Conservation (phyloP, 2,113 vertebrate species). For the Hippocampus abdominalis region DNA sequence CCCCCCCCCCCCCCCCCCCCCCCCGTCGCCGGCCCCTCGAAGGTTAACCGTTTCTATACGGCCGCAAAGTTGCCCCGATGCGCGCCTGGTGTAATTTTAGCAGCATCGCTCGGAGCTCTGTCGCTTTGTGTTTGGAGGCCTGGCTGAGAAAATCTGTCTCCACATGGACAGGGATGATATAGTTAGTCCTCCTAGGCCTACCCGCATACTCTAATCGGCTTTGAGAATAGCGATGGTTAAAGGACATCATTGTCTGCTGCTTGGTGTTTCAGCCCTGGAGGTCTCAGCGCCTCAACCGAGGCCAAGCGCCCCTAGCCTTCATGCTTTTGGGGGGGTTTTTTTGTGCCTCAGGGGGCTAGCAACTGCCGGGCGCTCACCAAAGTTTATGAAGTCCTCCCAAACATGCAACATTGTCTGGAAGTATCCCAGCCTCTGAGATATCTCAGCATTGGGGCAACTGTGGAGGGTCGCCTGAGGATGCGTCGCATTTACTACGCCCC, state of each 20-base stretch:
- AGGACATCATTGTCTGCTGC: constrained; percentile 51
- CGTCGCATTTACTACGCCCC: constrained; percentile 30
- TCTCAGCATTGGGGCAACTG: constrained; percentile 18
- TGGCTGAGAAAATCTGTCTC: constrained; percentile 47
- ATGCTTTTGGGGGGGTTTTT: constrained; percentile 27
- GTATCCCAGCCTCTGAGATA: constrained; percentile 35
- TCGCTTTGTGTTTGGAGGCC: constrained; percentile 40
- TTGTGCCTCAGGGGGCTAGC: constrained; percentile 38
- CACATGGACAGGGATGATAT: constrained; percentile 57
- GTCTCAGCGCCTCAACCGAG: constrained; percentile 52
- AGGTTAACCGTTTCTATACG: constrained; percentile 13
- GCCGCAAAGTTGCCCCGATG: constrained; percentile 38
- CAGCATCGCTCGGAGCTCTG: constrained; percentile 29
- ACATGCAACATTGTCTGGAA: constrained; percentile 38
- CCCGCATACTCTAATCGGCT: constrained; percentile 52
- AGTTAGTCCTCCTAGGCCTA: constrained; percentile 46
- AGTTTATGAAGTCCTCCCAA: constrained; percentile 58
- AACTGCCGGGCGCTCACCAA: constrained; percentile 35
- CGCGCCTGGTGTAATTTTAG: constrained; percentile 24
- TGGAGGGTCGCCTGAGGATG: constrained; percentile 7
- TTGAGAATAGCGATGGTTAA: constrained; percentile 54
- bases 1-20: background rate
- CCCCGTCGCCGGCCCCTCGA: background rate
- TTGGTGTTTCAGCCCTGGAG: constrained; percentile 56
- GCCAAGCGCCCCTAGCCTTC: constrained; percentile 53